Base-by-base conservation (phyloP, 2,113 vertebrate species). In the Rallus limicola region DNA sequence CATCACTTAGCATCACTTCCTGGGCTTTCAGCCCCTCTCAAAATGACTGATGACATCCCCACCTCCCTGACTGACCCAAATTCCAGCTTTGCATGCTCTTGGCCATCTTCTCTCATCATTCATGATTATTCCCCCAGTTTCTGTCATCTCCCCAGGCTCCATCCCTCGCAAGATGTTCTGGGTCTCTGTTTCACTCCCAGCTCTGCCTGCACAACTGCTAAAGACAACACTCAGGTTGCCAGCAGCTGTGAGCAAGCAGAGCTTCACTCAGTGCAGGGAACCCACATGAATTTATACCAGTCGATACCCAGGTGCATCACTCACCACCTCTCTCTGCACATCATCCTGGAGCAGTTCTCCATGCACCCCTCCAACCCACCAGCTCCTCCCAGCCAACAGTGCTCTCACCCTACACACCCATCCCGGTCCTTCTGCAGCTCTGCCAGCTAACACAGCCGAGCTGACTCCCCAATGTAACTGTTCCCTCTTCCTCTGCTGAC, bases 321-420 rank as follows among this genome's bases (percentile, higher is more conserved):
- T 26, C 71, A 48, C 18, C 0, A 0, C 36, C 53, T 26, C 2
- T 38, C 50, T 24, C 3, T 2, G 8, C 12, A 6, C 4, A 1
- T 6, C 2, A 2, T 63, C 56, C 60, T 16, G 11, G 40, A 7
- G 9, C 48, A 55, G 48, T 17, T 50, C 77, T 38, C 34, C 24
- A 10, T 9, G 11, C 16, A 33, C 4, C 12, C 44, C 72, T 78
- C 56, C 6, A 6, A 56, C 11, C 4, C 56, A 40, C 10, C 52
- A 82, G 25, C 17, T 56, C 48, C 40, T 79, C 42, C 29, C 76
- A 77, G 63, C 6, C 55, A 56, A 16, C 13, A 14, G 28, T 1
- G 1, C 24, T 19, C 56, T 65, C 74, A 62, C 21, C 16, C 13
- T 29, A 11, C 31, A 10, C 25, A 38, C 4, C 20, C 9, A 0